A percentile compares a stretch with the other conserved stretches of the same genome.
Conservation (phyloP, 2,113 vertebrate genomes). For the Corythornis madagascariensis region DNA sequence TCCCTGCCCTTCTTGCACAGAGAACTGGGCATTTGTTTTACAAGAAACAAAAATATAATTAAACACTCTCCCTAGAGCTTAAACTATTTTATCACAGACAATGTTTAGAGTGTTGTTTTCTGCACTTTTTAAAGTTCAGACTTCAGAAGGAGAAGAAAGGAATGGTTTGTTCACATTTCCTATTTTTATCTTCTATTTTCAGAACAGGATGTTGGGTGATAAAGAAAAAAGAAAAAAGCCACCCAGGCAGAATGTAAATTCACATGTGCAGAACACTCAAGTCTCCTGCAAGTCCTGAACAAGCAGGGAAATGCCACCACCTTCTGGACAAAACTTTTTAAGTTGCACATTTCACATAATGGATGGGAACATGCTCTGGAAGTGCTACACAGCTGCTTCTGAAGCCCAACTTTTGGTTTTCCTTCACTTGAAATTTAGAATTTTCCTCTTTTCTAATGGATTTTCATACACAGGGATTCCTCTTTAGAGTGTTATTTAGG, state of each 20-base stretch:
- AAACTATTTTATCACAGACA: neutral
- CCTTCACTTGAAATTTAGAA: neutral
- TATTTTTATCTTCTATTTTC: neutral
- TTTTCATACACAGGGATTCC: neutral
- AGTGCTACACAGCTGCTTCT: accelerated
- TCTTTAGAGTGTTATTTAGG: neutral
- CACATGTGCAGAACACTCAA: neutral
- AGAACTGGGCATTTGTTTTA: neutral
- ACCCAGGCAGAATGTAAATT: neutral
- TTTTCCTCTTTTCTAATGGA: neutral
- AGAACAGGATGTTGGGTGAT: conserved; percentile 2
- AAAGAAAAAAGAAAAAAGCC: neutral
- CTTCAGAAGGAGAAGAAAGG: neutral
- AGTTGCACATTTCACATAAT: neutral
- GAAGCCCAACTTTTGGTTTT: neutral
- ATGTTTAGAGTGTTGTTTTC: neutral
- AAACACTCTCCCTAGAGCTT: neutral
- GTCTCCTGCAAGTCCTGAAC: neutral
- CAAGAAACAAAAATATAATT: neutral
- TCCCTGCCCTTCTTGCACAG: neutral
- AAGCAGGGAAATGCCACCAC: conserved; percentile 57
- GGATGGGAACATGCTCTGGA: accelerated
- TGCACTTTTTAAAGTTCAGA: neutral
- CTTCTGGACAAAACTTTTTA: conserved; percentile 63
- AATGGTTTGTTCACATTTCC: neutral